Conservation (phyloP, 2,888 invertebrate species). For the Chloroclysta siterata region DNA sequence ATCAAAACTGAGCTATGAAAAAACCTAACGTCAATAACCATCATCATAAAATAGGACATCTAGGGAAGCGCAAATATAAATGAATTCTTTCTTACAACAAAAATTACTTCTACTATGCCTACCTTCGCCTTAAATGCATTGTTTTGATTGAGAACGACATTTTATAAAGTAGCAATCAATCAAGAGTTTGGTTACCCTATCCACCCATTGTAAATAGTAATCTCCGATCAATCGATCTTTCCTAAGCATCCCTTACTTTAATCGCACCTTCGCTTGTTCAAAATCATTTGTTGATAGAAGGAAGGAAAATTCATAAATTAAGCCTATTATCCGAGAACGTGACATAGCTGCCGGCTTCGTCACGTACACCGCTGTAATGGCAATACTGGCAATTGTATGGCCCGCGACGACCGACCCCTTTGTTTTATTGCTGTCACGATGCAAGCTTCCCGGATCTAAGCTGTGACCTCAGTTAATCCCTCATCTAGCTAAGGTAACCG, state of each 20-base stretch:
- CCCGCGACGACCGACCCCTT: conserved; percentile 33
- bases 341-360: conserved; percentile 39
- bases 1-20: too few relatives aligned
- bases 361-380: conserved; percentile 38
- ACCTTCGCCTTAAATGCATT: too few relatives aligned
- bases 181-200: too few relatives aligned
- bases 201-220: too few relatives aligned
- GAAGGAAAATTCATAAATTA: conserved; percentile 48
- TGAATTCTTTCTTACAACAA: too few relatives aligned
- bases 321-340: conserved; percentile 52
- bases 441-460: conserved; percentile 32
- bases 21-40: too few relatives aligned
- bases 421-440: conserved; percentile 33
- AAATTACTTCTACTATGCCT: too few relatives aligned
- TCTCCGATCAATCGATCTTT: background rate
- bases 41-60: too few relatives aligned
- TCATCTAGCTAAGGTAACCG: conserved; percentile 6
- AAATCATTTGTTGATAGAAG: conserved; percentile 20
- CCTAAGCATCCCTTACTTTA: background rate
- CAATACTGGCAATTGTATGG: conserved; percentile 27
- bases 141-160: conserved; percentile 5
- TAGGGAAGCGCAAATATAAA: background rate
- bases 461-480: conserved; percentile 32
- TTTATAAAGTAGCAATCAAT: background rate
- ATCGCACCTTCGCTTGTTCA: conserved; percentile 14